Conservation (phyloP, 2,113 vertebrate species). For the Petrocephalus zakoni region DNA sequence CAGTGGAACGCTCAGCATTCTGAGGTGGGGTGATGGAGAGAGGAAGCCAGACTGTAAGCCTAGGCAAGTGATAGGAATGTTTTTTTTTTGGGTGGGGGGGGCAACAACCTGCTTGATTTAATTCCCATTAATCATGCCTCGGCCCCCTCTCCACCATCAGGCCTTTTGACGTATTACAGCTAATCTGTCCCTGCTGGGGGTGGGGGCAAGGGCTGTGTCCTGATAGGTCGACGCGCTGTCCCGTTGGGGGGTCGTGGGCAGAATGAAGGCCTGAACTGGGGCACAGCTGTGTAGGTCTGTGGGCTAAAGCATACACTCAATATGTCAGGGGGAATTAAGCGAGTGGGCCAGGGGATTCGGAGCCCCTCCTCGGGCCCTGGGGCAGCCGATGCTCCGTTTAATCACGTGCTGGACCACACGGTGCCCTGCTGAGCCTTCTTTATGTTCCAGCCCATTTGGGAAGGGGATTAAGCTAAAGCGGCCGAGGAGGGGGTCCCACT, state of each 20-base stretch:
- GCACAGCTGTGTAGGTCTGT: conserved; percentile 61
- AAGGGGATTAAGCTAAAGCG: neutral
- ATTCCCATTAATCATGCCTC: conserved; percentile 25
- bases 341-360: conserved; percentile 47
- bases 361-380: conserved; percentile 4
- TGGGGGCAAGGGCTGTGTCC: conserved; percentile 28
- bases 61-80: neutral
- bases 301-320: conserved; percentile 64
- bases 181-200: conserved; percentile 30
- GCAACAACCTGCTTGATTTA: conserved; percentile 18
- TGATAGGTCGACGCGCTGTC: conserved; percentile 47
- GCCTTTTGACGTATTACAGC: conserved; percentile 1
- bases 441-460: neutral
- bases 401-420: neutral
- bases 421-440: neutral
- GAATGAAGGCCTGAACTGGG: conserved; percentile 40
- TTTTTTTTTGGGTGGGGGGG: neutral
- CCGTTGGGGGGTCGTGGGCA: conserved; percentile 52
- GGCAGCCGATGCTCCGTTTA: neutral
- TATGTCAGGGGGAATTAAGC: conserved; percentile 68
- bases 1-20: neutral
- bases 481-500: neutral
- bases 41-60: neutral
- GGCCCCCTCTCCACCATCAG: conserved; percentile 7
- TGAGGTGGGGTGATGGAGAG: neutral